phyloP scores from a whole-genome alignment of 2,888 invertebrate species.

The Leucophora obtusa region DNA sequence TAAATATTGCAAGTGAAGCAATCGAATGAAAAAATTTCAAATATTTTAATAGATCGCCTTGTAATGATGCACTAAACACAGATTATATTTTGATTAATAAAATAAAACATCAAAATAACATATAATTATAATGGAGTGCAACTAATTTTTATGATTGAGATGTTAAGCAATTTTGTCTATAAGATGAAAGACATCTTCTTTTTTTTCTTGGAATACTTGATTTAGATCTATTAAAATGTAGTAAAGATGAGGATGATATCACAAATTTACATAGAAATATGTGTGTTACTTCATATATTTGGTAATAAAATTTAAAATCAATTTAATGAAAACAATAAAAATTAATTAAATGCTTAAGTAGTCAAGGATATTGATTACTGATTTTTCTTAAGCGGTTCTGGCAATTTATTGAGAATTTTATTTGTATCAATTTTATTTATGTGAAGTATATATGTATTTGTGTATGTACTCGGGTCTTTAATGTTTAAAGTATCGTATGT shows the following conservation, averaged over 20 bases:
- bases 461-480: not conserved
- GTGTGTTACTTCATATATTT: no score
- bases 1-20: not conserved
- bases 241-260: slow-evolving; percentile 8
- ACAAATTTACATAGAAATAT: slow-evolving; percentile 24
- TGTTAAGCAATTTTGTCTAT: not conserved
- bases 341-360: slow-evolving; percentile 37
- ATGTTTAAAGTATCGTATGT: not conserved
- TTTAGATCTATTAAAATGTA: slow-evolving; percentile 8
- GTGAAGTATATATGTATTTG: slow-evolving; percentile 30
- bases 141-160: slow-evolving; percentile 25
- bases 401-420: slow-evolving; percentile 36
- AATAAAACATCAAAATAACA: not conserved
- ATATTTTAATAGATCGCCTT: slow-evolving; percentile 18
- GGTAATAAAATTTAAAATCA: not conserved
- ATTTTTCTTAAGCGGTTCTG: slow-evolving; percentile 18
- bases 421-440: slow-evolving; percentile 20
- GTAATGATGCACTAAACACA: not conserved
- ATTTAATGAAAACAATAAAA: slow-evolving; percentile 21
- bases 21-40: slow-evolving; percentile 11
- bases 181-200: not conserved
- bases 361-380: slow-evolving; percentile 55
- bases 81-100: not conserved
- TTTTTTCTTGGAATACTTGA: slow-evolving; percentile 28
- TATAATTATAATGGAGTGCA: slow-evolving; percentile 12